These are phyloP conservation scores for Hippocampus zosterae DNA, from an alignment of 2,113 vertebrate genomes.

Conservation along the genomic window DNA sequence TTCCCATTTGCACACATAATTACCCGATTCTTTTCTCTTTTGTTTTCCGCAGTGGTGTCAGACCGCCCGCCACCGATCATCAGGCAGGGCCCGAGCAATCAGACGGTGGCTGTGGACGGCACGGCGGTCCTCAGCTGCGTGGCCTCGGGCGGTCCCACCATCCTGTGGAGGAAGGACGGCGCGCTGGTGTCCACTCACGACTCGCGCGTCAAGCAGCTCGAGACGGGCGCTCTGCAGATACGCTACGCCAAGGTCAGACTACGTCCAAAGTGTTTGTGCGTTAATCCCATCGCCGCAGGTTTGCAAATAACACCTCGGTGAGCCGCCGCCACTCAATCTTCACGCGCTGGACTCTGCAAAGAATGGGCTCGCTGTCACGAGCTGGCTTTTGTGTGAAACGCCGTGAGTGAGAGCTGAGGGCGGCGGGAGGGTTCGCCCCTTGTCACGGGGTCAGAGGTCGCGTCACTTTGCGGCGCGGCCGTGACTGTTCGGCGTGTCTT, in stretches of 20 bases:
- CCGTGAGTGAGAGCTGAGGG: too few relatives aligned
- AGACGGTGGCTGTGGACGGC: too few relatives aligned
- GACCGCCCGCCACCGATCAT: too few relatives aligned
- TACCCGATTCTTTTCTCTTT: too few relatives aligned
- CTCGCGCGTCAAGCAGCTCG: conserved; percentile 89
- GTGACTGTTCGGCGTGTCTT: conserved; percentile 51
- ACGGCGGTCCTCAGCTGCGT: conserved; percentile 85
- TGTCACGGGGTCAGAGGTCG: conserved; percentile 60
- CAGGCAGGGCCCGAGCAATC: too few relatives aligned
- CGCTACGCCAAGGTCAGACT: conserved; percentile 89
- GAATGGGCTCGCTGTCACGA: conserved; percentile 57
- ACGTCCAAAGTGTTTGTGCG: neutral
- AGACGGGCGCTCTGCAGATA: conserved; percentile 86
- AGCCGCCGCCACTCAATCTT: conserved; percentile 62
- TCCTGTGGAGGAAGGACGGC: conserved; percentile 94
- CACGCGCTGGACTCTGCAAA: conserved; percentile 47
- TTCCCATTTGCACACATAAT: too few relatives aligned
- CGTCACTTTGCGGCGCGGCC: conserved; percentile 51
- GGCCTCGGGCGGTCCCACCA: conserved; percentile 84
- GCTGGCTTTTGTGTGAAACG: conserved; percentile 23
- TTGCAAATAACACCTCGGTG: conserved; percentile 53
- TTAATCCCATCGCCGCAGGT: conserved; percentile 42
- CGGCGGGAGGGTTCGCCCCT: conserved; percentile 32
- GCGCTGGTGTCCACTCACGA: conserved; percentile 88
- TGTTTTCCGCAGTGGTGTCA: too few relatives aligned